Base-by-base conservation (phyloP, 2,113 vertebrate species). In the Lagopus leucura region DNA sequence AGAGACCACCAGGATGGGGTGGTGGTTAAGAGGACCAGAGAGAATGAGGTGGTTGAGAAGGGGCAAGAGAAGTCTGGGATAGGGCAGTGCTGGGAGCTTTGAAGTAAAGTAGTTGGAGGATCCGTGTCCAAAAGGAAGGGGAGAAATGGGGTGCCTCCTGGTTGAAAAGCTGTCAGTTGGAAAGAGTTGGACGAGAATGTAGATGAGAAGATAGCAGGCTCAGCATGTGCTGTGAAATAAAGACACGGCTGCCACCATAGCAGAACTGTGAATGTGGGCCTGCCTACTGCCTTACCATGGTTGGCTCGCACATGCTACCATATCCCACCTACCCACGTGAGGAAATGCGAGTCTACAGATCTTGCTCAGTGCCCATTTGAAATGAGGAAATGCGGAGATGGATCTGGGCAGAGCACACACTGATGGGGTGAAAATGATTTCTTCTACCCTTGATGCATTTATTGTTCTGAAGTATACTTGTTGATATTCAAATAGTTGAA, bases 271-370 rank as follows among this genome's bases (percentile, higher is more conserved):
- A 30, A 11, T 11, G 24, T 1, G 0, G 6, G 11, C 7, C 32
- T 57, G 54, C 18, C 42, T 30, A 21, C 38, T 42, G 48, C 38
- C 20, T 40, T 52, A 17, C 17, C 1, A 3, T 5, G 7, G 28
- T 16, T 73, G 38, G 19, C 28, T 70, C 0, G 0, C 0, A 0
- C 25, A 6, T 16, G 6, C 10, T 54, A 36, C 3, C 0, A 0
- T n/a, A 36, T 60, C 54, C 4, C 24, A n/a, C 27, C 13, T 55
- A n/a, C 13, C 0, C 2, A 9, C 13, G 11, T 0, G 0, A 83
- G 11, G 47, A 36, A 64, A 42, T 28, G 15, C 1, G 2, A 28
- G 11, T 45, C 47, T 93, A 34, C 12, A 64, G 82, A 57, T 10
- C 7, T 81, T 63, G 36, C 21, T 45, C 5, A 2, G 27, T 6